Conservation (phyloP, 2,888 invertebrate genomes). For the Mesorhabditis spiculigera region DNA sequence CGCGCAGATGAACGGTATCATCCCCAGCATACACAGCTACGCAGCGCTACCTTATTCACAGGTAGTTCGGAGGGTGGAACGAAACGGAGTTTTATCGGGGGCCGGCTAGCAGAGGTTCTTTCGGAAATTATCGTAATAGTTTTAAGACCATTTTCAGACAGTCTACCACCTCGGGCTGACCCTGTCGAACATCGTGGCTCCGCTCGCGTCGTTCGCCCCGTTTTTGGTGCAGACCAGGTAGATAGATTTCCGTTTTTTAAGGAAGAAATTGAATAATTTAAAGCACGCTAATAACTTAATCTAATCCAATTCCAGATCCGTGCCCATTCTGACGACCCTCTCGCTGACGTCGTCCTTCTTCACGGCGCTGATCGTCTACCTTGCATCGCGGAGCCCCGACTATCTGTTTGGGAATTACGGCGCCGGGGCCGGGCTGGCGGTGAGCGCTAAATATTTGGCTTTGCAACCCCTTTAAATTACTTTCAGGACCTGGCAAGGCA, state of each 20-base stretch:
- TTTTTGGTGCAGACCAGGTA: constrained; percentile 60
- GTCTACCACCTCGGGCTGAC: constrained; percentile 77
- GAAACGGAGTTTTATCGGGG: too few species aligned
- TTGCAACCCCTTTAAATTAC: not conserved
- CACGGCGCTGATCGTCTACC: constrained; percentile 70
- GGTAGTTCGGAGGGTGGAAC: constrained; percentile 41
- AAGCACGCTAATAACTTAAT: not conserved
- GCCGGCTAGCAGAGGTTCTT: too few species aligned
- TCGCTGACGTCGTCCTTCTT: constrained; percentile 63
- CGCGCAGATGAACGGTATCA: constrained; percentile 74
- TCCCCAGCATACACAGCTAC: constrained; percentile 77
- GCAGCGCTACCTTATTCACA: constrained; percentile 79
- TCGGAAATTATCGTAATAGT: too few species aligned
- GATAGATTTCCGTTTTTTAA: too few species aligned
- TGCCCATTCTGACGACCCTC: constrained; percentile 41
- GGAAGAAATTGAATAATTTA: constrained; percentile 10
- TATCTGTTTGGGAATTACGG: constrained; percentile 21
- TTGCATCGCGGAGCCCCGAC: constrained; percentile 73
- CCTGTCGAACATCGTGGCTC: constrained; percentile 77
- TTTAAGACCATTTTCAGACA: constrained; percentile 22
- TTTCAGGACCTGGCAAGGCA: too few species aligned
- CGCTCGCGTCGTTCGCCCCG: constrained; percentile 70
- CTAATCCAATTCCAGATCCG: constrained; percentile 9
- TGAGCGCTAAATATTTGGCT: not conserved
- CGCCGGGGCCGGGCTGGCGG: constrained; percentile 14